Base-by-base conservation (phyloP, 2,888 invertebrate genomes). In the Steromphala cineraria region DNA sequence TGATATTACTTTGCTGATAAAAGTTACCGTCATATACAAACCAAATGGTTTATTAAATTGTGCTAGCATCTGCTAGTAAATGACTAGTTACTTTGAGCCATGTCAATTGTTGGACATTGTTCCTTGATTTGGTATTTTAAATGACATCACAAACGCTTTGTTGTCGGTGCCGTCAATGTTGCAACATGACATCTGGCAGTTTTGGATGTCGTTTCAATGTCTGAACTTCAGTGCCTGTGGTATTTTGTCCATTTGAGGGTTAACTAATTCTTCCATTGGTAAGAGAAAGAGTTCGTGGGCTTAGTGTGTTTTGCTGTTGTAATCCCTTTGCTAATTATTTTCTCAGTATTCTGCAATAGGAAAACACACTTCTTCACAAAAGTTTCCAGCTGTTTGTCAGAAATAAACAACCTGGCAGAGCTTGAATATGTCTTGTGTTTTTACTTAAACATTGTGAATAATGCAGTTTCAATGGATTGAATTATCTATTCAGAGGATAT, bases 231-330 rank as follows among this genome's bases (percentile, higher is more conserved):
- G 62, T 62, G 28, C 62, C 28, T 62, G 62, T 62, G 62, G 62
- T 62, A 62, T 28, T 36, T 62, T 62, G 62, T 62, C 28, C 24
- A 28, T 21, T 62, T 62, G 62, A 62, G 62, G 62, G 62, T 62
- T 19, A 56, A 62, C 62, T 62, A 62, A 62, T 62, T 62, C 62
- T 62, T 62, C 62, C 62, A 62, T 62, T 62, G 62, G 62, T 62
- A 62, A 62, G 62, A 46, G 46, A 46, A 46, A 46, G 62, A 62
- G 62, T 62, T 21, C 56, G 56, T 62, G 21, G 10, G 62, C 62
- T 62, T 62, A 62, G 62, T 62, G 62, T 62, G 62, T 62, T 62
- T 62, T 62, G 62, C 62, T 62, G 62, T 62, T 62, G 62, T 62
- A 21, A 62, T 24, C 21, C 62, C 19, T 24, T 62, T 62, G 62